Conservation (phyloP, 2,797 vertebrate genomes). For the Petrocephalus sullivani region DNA sequence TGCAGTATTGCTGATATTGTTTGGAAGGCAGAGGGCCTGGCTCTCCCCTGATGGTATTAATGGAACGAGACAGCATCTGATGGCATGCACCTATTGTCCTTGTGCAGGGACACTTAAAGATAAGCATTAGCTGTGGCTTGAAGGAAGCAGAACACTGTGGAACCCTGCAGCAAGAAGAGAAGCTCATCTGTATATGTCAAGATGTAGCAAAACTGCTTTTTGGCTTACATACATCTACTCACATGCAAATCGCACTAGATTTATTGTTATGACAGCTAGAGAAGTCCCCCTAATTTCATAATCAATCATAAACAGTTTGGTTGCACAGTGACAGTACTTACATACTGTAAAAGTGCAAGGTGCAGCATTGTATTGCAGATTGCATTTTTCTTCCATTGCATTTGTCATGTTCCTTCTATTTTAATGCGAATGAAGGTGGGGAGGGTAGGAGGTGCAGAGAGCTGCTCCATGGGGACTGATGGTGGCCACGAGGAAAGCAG, state of each 20-base stretch:
- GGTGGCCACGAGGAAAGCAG: neutral
- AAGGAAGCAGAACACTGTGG: neutral
- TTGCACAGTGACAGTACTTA: neutral
- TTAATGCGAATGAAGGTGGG: neutral
- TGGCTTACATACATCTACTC: neutral
- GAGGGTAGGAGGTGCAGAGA: neutral
- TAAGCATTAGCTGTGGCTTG: constrained; percentile 50
- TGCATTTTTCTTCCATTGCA: neutral
- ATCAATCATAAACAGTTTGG: neutral
- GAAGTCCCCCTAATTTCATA: neutral
- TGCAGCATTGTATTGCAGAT: neutral
- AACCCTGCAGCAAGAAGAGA: neutral
- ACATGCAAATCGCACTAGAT: neutral
- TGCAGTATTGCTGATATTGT: neutral
- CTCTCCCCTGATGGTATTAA: neutral
- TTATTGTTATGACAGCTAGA: neutral
- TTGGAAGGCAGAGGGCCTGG: neutral
- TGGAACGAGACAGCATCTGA: neutral
- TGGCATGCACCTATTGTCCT: neutral
- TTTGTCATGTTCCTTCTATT: neutral
- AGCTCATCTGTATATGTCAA: neutral
- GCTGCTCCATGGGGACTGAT: neutral
- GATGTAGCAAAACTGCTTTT: neutral
- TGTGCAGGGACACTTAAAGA: neutral
- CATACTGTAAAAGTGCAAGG: neutral